Conservation (phyloP, 2,888 invertebrate species). For the Hymenopus coronatus region DNA sequence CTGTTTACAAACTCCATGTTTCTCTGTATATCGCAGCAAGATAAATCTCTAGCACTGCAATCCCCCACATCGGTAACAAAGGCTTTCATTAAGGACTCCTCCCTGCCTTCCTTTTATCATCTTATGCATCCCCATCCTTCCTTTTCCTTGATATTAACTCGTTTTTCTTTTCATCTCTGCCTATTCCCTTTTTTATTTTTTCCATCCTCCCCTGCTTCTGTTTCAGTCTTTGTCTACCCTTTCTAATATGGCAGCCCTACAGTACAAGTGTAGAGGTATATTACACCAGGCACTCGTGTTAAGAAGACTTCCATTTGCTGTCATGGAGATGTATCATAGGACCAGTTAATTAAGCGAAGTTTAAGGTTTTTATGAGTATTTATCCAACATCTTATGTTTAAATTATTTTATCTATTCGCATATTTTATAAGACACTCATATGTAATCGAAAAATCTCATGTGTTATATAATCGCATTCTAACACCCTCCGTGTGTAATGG, state of each 20-base stretch:
- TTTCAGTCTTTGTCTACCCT: background rate
- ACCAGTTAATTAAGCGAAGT: too few species aligned
- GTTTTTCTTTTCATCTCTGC: background rate
- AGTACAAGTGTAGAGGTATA: background rate
- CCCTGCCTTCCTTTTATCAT: constrained; percentile 1
- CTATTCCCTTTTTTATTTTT: background rate
- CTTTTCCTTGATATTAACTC: background rate
- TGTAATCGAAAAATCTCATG: too few species aligned
- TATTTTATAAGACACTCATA: too few species aligned
- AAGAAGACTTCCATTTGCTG: background rate
- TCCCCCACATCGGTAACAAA: constrained; percentile 3
- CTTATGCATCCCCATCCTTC: background rate
- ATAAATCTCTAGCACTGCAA: background rate
- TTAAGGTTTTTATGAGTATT: too few species aligned
- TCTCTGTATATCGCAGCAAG: background rate
- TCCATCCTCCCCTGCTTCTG: background rate
- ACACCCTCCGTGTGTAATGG: too few species aligned
- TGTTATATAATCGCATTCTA: too few species aligned
- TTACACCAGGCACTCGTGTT: background rate
- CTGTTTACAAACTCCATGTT: constrained; percentile 9
- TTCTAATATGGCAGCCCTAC: background rate
- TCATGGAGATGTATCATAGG: too few species aligned
- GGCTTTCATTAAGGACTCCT: constrained; percentile 13
- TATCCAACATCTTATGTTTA: too few species aligned
- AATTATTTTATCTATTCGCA: too few species aligned